A percentile compares a stretch with the other conserved stretches of the same genome.
phyloP scores from a whole-genome alignment of 2,888 invertebrate species.

The Drosophila kuntzei region DNA sequence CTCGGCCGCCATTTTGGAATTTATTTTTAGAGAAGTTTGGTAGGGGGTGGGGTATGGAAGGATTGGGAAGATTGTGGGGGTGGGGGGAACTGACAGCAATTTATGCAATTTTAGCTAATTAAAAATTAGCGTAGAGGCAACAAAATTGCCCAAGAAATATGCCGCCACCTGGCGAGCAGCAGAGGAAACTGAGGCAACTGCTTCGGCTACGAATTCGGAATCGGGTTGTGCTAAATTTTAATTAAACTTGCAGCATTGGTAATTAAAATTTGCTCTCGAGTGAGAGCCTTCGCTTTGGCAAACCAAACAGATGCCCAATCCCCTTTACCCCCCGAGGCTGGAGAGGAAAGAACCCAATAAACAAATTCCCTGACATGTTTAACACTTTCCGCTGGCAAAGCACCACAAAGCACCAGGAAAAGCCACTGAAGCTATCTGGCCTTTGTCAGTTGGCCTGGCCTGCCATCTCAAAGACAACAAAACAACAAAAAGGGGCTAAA shows the following conservation, averaged over 20 bases:
- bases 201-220: slow-evolving; percentile 4
- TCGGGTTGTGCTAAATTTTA: slow-evolving; percentile 70
- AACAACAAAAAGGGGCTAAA: slow-evolving; percentile 50
- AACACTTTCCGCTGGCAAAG: slow-evolving; percentile 79
- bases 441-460: slow-evolving; percentile 61
- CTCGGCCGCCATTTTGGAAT: slow-evolving; percentile 72
- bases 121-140: slow-evolving; percentile 71
- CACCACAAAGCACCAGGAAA: slow-evolving; percentile 56
- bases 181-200: slow-evolving; percentile 19
- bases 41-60: not conserved
- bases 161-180: slow-evolving; percentile 56
- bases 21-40: slow-evolving; percentile 38
- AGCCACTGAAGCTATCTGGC: slow-evolving; percentile 69
- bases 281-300: slow-evolving; percentile 30
- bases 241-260: slow-evolving; percentile 71
- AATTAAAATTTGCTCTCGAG: slow-evolving; percentile 72
- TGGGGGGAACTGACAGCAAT: slow-evolving; percentile 41
- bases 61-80: not conserved
- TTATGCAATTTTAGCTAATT: slow-evolving; percentile 79
- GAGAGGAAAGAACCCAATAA: slow-evolving; percentile 71
- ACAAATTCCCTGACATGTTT: slow-evolving; percentile 83
- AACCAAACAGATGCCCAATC: slow-evolving; percentile 65
- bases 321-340: slow-evolving; percentile 8
- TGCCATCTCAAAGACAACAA: slow-evolving; percentile 45
- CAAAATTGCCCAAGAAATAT: slow-evolving; percentile 56